Conservation (phyloP, 2,888 invertebrate species). For the Polydrusus tereticollis region DNA sequence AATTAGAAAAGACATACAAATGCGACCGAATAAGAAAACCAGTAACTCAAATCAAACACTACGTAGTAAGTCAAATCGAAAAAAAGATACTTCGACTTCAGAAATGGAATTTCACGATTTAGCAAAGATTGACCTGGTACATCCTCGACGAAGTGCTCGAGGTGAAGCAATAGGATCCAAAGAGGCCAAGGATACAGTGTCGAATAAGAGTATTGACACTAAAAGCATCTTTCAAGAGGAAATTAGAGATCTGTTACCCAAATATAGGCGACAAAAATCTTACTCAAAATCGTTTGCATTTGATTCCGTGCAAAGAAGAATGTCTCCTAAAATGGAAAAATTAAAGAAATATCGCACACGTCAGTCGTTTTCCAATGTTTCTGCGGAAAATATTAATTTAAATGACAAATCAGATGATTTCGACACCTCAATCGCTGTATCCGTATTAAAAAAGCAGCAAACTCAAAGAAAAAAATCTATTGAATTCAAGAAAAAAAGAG, state of each 20-base stretch:
- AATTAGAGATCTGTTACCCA: too few relatives aligned
- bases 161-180: background rate
- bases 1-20: too few relatives aligned
- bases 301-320: too few relatives aligned
- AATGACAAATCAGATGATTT: slow-evolving; percentile 4
- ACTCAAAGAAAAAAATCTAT: background rate
- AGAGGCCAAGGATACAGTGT: background rate
- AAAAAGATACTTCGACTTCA: background rate
- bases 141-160: background rate
- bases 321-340: too few relatives aligned
- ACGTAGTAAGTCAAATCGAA: too few relatives aligned
- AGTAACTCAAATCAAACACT: too few relatives aligned
- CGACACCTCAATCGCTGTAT: slow-evolving; percentile 15
- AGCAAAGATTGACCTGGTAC: too few relatives aligned
- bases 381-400: background rate
- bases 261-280: too few relatives aligned
- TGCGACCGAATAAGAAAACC: too few relatives aligned
- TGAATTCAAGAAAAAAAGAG: background rate
- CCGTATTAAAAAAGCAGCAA: slow-evolving; percentile 1
- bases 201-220: background rate
- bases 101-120: background rate
- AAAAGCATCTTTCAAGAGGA: background rate
- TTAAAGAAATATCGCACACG: background rate
- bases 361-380: background rate
- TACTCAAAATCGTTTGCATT: too few relatives aligned